phyloP scores from a whole-genome alignment of 2,113 vertebrate species.

The Mixornis gularis region DNA sequence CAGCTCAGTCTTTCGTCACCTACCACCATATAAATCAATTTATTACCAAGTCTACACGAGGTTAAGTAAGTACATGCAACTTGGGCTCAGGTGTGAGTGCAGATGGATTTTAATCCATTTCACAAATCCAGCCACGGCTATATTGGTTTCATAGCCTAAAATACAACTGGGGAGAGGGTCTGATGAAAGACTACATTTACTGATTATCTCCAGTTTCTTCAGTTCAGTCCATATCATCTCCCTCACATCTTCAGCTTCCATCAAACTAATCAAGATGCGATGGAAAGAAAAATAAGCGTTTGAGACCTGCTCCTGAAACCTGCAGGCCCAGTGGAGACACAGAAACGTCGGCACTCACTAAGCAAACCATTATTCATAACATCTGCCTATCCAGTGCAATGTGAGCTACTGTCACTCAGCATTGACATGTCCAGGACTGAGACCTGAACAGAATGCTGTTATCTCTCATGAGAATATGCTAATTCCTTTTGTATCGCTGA shows the following conservation, averaged over 20 bases:
- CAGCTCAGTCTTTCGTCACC: neutral
- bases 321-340: neutral
- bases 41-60: neutral
- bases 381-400: neutral
- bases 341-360: neutral
- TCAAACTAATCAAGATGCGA: neutral
- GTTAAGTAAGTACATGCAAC: neutral
- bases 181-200: neutral
- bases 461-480: neutral
- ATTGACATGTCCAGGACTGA: neutral
- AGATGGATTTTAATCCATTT: neutral
- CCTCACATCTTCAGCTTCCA: neutral
- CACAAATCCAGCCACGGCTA: neutral
- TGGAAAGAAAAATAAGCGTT: neutral
- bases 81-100: neutral
- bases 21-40: neutral
- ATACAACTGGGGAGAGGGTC: neutral
- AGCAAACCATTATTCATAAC: neutral
- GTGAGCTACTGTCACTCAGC: slow-evolving; percentile 1
- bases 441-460: neutral
- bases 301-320: neutral
- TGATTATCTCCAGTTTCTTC: neutral
- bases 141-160: neutral
- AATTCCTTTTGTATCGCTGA: neutral
- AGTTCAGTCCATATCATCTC: neutral